A percentile compares a stretch with the other conserved stretches of the same genome.
Evolutionary conservation across 2,113 vertebrate species (phyloP).

Genomic region (Megaleporinus macrocephalus): DNA sequence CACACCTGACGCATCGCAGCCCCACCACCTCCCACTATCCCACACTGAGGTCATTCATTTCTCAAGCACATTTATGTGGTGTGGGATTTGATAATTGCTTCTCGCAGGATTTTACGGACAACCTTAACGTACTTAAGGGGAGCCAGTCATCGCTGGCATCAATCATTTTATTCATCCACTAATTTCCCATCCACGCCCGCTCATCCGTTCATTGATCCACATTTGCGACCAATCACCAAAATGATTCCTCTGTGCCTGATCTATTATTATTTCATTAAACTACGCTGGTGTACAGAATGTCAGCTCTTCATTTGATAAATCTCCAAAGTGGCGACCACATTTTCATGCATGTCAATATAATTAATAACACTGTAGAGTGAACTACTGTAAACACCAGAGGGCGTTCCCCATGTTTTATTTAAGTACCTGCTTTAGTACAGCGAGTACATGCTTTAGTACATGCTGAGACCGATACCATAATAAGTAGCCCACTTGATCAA

Average conservation of each 20-base stretch:
- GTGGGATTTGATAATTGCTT: background rate
- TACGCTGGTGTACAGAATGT: background rate
- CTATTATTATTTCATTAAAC: background rate
- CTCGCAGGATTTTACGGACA: background rate
- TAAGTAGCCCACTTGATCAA: no score
- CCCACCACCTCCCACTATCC: constrained; percentile 4
- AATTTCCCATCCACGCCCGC: background rate
- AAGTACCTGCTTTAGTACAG: no score
- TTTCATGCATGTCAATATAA: background rate
- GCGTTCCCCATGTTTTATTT: no score
- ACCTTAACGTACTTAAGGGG: background rate
- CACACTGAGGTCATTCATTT: constrained; percentile 21
- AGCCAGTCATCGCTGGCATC: background rate
- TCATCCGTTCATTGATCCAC: constrained; percentile 6
- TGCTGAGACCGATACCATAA: no score
- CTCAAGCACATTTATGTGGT: constrained; percentile 32
- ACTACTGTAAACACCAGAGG: no score
- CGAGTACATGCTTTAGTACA: no score
- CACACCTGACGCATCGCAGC: background rate
- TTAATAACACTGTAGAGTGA: no score
- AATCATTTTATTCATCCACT: constrained; percentile 12
- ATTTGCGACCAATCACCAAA: background rate
- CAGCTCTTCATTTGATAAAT: background rate
- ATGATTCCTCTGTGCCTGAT: constrained; percentile 2
- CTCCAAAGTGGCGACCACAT: background rate